A percentile compares a stretch with the other conserved stretches of the same genome.
phyloP scores from a whole-genome alignment of 2,113 vertebrate species.

The Turnix velox region DNA sequence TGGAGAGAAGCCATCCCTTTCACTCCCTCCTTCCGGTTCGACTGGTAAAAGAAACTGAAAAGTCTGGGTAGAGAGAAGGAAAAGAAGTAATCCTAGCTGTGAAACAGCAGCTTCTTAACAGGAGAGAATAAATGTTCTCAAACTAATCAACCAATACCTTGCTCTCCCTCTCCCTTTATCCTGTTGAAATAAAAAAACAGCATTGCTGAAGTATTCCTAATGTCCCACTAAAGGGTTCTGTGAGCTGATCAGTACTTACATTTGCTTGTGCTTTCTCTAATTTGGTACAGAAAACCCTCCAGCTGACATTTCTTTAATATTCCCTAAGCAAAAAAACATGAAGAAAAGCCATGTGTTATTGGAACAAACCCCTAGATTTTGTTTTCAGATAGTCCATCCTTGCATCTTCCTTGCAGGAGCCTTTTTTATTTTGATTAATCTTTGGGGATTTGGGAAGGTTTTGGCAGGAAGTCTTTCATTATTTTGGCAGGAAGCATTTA shows the following conservation, averaged over 20 bases:
- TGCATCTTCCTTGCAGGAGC: not conserved
- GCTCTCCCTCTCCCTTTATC: not conserved
- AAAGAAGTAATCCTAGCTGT: conserved; percentile 39
- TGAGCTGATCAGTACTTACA: conserved; percentile 2
- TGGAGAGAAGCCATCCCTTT: conserved; percentile 30
- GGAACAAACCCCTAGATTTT: not conserved
- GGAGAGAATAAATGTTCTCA: conserved; percentile 34
- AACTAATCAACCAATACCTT: conserved; percentile 4
- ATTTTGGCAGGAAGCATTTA: not conserved
- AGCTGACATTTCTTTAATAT: not conserved
- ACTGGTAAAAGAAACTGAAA: conserved; percentile 41
- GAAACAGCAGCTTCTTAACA: conserved; percentile 29
- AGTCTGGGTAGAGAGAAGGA: conserved; percentile 24
- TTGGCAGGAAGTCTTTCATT: not conserved
- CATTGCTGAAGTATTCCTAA: conserved; percentile 58
- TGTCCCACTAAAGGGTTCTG: conserved; percentile 17
- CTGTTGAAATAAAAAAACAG: conserved; percentile 3
- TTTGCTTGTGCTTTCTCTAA: not conserved
- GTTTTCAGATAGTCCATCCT: conserved; percentile 1
- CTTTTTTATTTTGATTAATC: not conserved
- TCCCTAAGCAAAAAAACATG: not conserved
- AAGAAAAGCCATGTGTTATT: not conserved
- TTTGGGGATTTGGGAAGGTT: not conserved
- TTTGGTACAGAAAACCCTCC: not conserved
- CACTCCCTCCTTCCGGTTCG: conserved; percentile 28